Evolutionary conservation across 2,888 invertebrate species (phyloP).

Genomic region (Drosophila dives): DNA sequence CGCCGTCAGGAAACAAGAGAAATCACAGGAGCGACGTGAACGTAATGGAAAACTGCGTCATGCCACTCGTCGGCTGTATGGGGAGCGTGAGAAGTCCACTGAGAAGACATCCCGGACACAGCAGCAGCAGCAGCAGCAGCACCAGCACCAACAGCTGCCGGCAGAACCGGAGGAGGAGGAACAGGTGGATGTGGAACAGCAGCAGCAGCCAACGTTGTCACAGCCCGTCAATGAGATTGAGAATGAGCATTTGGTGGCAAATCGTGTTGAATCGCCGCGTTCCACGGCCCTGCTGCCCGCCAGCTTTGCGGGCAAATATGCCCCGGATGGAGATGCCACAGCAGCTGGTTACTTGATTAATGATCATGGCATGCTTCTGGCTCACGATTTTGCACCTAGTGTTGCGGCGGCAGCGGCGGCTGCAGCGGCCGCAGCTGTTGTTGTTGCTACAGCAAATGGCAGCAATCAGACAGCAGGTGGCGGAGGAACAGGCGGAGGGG

Average conservation of each 20-base stretch:
- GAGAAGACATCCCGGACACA: conserved; percentile 32
- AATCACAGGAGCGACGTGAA: conserved; percentile 67
- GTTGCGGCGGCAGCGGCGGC: conserved; percentile 62
- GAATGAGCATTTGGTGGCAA: conserved; percentile 66
- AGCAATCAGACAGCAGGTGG: conserved; percentile 15
- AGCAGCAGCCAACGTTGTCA: conserved; percentile 50
- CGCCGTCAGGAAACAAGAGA: conserved; percentile 54
- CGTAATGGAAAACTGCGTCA: conserved; percentile 74
- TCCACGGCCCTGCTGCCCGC: conserved; percentile 52
- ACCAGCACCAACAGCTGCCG: not conserved
- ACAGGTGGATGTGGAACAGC: conserved; percentile 23
- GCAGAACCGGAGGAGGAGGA: not conserved
- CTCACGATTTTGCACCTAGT: conserved; percentile 77
- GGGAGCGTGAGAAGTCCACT: conserved; percentile 50
- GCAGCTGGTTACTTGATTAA: conserved; percentile 74
- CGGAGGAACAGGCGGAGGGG: not conserved
- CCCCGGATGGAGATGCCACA: conserved; percentile 34
- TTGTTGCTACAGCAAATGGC: conserved; percentile 52
- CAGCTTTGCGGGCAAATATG: conserved; percentile 70
- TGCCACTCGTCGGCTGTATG: conserved; percentile 62
- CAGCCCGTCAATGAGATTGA: conserved; percentile 82
- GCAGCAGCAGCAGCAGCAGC: conserved; percentile 7
- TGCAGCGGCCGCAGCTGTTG: conserved; percentile 60
- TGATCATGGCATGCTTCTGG: conserved; percentile 81
- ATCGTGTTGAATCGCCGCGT: conserved; percentile 59